Conservation (phyloP, 2,113 vertebrate species). For the Chaenocephalus aceratus region DNA sequence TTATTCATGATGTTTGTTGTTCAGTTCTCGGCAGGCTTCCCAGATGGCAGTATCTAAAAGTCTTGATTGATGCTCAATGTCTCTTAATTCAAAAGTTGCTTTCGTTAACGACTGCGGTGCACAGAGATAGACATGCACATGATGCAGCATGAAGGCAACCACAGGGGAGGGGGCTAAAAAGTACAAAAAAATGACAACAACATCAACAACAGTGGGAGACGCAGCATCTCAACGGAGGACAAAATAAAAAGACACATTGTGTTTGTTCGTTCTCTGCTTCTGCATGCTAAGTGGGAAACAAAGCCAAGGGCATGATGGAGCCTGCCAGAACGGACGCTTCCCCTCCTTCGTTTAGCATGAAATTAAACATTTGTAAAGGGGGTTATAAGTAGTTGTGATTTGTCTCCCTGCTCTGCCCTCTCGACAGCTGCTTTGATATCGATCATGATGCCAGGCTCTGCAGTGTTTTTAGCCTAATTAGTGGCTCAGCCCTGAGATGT, state of each 20-base stretch:
- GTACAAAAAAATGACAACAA: conserved; percentile 47
- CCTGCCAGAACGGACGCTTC: conserved; percentile 63
- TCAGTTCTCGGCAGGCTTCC: conserved; percentile 73
- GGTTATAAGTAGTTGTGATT: conserved; percentile 73
- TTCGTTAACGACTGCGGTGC: conserved; percentile 64
- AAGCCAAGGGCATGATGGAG: conserved; percentile 70
- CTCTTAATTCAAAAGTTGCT: conserved; percentile 85
- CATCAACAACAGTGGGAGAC: conserved; percentile 62
- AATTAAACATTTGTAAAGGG: conserved; percentile 60
- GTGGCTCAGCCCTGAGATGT: conserved; percentile 70
- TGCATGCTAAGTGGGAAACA: conserved; percentile 76
- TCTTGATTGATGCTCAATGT: conserved; percentile 83
- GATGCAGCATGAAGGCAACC: conserved; percentile 34
- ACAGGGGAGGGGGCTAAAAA: conserved; percentile 55
- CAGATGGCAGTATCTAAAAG: conserved; percentile 82
- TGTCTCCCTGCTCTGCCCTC: conserved; percentile 56
- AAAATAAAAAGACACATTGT: conserved; percentile 70
- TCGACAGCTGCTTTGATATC: conserved; percentile 82
- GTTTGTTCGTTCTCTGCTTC: conserved; percentile 56
- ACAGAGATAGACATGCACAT: conserved; percentile 26
- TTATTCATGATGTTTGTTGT: conserved; percentile 80
- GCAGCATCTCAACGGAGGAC: conserved; percentile 64
- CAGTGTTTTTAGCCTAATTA: conserved; percentile 81
- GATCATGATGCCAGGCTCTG: conserved; percentile 74
- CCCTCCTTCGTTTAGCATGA: conserved; percentile 65